These are phyloP conservation scores for Scarus forsteni DNA, from an alignment of 2,797 vertebrate genomes.

Conservation along the genomic window DNA sequence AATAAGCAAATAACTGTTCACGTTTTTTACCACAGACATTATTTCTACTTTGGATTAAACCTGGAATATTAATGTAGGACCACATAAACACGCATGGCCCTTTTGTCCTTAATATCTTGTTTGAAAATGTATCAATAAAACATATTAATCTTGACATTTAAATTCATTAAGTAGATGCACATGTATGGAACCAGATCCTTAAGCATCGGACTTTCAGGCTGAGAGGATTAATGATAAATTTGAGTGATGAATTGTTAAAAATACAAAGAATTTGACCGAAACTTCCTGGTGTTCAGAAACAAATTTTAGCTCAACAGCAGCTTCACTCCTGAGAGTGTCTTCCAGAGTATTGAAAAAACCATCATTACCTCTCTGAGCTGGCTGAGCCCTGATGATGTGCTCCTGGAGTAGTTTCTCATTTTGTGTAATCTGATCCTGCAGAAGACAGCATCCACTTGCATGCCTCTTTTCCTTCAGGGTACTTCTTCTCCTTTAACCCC, in stretches of 20 bases:
- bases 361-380: slow-evolving; percentile 82
- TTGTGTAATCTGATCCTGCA: slow-evolving; percentile 81
- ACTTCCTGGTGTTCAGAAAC: neutral
- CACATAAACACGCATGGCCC: no score
- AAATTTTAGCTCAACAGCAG: neutral
- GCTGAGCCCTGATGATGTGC: slow-evolving; percentile 79
- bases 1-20: no score
- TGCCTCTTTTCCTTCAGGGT: slow-evolving; percentile 79
- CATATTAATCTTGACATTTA: no score
- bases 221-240: neutral
- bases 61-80: no score
- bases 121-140: no score
- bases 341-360: neutral
- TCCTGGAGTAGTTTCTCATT: slow-evolving; percentile 81
- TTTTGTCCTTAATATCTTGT: no score
- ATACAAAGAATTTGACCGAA: neutral
- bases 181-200: neutral
- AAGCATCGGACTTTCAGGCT: neutral
- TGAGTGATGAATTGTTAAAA: neutral
- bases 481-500: slow-evolving; percentile 44
- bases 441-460: slow-evolving; percentile 86
- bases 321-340: neutral
- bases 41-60: no score
- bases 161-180: neutral
- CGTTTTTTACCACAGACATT: no score